Conservation (phyloP, 2,888 invertebrate species). For the Nesidiocoris tenuis region DNA sequence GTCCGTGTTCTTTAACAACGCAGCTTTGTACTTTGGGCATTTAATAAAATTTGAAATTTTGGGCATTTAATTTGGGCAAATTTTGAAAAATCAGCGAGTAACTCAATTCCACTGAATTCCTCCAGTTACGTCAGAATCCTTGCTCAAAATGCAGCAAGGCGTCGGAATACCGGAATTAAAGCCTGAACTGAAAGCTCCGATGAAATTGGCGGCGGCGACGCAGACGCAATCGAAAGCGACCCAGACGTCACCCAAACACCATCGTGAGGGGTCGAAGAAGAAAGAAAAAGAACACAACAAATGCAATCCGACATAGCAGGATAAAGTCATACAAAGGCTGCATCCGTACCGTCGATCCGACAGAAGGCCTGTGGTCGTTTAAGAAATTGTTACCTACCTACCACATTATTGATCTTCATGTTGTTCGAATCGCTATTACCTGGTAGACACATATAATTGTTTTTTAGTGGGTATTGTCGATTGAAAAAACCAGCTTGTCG, state of each 20-base stretch:
- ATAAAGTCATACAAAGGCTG: conserved; percentile 42
- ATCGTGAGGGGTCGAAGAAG: conserved; percentile 18
- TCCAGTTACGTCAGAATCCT: conserved; percentile 47
- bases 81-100: no score
- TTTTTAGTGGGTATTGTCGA: not conserved
- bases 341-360: conserved; percentile 41
- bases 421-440: not conserved
- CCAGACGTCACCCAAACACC: conserved; percentile 45
- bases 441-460: conserved; percentile 2
- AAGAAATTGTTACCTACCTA: not conserved
- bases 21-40: no score
- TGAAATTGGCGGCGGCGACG: conserved; percentile 11
- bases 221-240: conserved; percentile 37
- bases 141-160: conserved; percentile 44
- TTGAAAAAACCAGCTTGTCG: conserved; percentile 22
- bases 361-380: conserved; percentile 44
- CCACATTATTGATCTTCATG: not conserved
- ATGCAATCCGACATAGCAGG: conserved; percentile 47
- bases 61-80: no score
- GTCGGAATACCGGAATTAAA: conserved; percentile 41
- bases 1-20: no score
- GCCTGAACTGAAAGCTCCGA: conserved; percentile 1
- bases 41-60: no score
- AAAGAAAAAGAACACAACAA: conserved; percentile 28
- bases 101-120: not conserved